A percentile compares a stretch with the other conserved stretches of the same genome.
phyloP scores from a whole-genome alignment of 2,797 vertebrate species.

The Scyliorhinus canicula region DNA sequence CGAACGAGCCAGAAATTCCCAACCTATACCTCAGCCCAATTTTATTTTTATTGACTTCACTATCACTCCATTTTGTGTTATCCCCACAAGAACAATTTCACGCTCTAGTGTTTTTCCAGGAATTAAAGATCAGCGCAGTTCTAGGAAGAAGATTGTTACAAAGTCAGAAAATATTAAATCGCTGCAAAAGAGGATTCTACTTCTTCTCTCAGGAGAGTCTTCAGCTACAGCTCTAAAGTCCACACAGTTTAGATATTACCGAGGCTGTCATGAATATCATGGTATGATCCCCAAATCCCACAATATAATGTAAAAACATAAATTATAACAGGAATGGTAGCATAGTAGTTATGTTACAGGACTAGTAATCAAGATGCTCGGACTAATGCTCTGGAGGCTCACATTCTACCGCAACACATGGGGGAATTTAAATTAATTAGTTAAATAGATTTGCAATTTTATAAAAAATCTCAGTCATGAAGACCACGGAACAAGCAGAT shows the following conservation, averaged over 20 bases:
- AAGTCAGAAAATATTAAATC: neutral
- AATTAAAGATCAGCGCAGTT: neutral
- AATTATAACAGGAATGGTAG: neutral
- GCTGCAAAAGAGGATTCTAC: neutral
- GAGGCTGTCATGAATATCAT: neutral
- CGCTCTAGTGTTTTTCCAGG: neutral
- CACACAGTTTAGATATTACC: neutral
- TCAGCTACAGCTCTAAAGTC: neutral
- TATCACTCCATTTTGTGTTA: neutral
- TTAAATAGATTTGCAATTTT: no score
- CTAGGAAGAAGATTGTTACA: neutral
- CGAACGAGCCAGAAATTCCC: no score
- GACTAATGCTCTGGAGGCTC: no score
- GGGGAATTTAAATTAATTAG: no score
- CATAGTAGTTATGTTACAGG: no score
- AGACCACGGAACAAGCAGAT: no score
- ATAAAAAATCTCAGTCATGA: no score
- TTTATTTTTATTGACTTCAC: neutral
- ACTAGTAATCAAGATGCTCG: no score
- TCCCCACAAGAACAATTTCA: neutral
- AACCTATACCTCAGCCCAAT: neutral
- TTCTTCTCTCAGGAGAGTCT: neutral
- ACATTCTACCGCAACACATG: no score
- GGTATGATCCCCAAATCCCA: neutral
- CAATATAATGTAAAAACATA: neutral